Percentiles rank a stretch among this genome's conserved stretches.
phyloP scores from a whole-genome alignment of 2,113 vertebrate genomes.

The Brachyistius frenatus region DNA sequence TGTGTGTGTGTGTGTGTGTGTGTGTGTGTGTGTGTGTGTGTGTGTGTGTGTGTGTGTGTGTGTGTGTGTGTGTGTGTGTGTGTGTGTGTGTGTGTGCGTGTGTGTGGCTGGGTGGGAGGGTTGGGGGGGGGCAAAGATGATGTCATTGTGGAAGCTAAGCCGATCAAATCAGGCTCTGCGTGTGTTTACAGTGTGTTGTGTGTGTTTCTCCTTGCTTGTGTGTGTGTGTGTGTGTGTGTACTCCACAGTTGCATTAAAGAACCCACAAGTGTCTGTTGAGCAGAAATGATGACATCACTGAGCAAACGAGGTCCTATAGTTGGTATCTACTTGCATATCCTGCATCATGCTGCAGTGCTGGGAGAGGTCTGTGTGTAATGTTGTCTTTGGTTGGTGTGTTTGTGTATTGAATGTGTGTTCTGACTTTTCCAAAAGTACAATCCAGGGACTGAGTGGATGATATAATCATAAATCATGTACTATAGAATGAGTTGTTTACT shows the following conservation, averaged over 20 bases:
- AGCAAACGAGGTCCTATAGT: slow-evolving; percentile 16
- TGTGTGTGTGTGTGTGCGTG: too few species aligned
- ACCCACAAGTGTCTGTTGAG: slow-evolving; percentile 55
- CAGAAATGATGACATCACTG: slow-evolving; percentile 48
- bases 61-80: too few species aligned
- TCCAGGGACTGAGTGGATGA: background rate
- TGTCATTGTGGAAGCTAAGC: too few species aligned
- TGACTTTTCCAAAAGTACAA: background rate
- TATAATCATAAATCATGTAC: background rate
- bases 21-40: too few species aligned
- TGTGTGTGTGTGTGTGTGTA: slow-evolving; percentile 35
- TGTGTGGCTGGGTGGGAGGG: too few species aligned
- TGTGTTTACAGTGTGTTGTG: background rate
- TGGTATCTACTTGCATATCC: slow-evolving; percentile 41
- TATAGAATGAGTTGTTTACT: too few species aligned
- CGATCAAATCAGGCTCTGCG: too few species aligned
- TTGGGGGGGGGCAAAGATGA: too few species aligned
- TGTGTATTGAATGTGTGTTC: background rate
- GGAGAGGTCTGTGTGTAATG: slow-evolving; percentile 24
- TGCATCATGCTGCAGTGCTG: slow-evolving; percentile 50
- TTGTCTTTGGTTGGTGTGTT: slow-evolving; percentile 21
- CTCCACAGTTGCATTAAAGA: slow-evolving; percentile 38
- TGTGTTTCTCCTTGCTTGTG: background rate
- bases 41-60: too few species aligned
- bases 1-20: too few species aligned